A percentile compares a stretch with the other conserved stretches of the same genome.
These are phyloP conservation scores for Pseudomyrmex gracilis DNA, from an alignment of 1,140 invertebrate genomes.

Conservation along the genomic window DNA sequence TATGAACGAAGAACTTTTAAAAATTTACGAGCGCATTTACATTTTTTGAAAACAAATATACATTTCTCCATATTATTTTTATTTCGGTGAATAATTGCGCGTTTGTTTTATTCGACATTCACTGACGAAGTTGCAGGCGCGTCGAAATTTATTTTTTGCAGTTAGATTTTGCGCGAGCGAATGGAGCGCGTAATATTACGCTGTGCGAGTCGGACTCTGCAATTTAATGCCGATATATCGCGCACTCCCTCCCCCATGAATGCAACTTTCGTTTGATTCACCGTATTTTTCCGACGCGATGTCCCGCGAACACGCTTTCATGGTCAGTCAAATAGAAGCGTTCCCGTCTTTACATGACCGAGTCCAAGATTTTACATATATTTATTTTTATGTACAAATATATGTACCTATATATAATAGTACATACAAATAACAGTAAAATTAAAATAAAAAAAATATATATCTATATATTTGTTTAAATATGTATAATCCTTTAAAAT, in stretches of 20 bases:
- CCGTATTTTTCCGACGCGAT: conserved; percentile 36
- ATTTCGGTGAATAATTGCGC: background rate
- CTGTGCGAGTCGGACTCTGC: conserved; percentile 32
- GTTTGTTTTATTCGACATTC: conserved; percentile 14
- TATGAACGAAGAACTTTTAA: background rate
- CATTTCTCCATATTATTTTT: background rate
- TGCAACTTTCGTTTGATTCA: conserved; percentile 54
- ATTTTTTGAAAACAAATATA: no score
- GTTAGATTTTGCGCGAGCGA: conserved; percentile 53
- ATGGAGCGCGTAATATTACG: conserved; percentile 56
- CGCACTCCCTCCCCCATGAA: conserved; percentile 18
- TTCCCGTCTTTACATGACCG: background rate
- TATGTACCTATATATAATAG: no score
- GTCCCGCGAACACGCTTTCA: conserved; percentile 23
- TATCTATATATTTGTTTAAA: background rate
- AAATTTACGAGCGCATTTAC: background rate
- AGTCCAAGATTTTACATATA: background rate
- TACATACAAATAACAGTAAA: background rate
- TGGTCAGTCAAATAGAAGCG: conserved; percentile 45
- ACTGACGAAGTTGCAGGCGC: background rate
- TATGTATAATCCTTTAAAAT: no score
- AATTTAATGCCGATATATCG: conserved; percentile 51
- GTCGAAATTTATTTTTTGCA: conserved; percentile 53
- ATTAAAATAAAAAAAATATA: background rate
- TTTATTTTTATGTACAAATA: background rate